Conservation (phyloP, 2,113 vertebrate genomes). For the Prietella phreatophila region DNA sequence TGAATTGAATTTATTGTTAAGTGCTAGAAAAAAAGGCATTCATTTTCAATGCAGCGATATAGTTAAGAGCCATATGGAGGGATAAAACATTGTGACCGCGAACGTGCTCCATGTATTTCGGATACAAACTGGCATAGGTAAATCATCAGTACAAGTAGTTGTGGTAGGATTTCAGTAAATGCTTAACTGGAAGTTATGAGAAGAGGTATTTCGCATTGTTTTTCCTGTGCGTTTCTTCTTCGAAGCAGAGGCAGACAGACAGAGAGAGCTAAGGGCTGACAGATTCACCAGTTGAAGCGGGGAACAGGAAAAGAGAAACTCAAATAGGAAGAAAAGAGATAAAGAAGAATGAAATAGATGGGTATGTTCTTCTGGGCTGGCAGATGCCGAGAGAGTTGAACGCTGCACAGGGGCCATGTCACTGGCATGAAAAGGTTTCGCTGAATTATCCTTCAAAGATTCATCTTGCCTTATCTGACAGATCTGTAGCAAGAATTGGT, state of each 20-base stretch:
- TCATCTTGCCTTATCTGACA: slow-evolving; percentile 47
- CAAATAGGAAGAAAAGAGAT: slow-evolving; percentile 19
- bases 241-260: slow-evolving; percentile 38
- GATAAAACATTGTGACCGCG: neutral
- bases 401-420: slow-evolving; percentile 20
- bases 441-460: slow-evolving; percentile 41
- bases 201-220: slow-evolving; percentile 27
- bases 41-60: neutral
- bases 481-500: slow-evolving; percentile 26
- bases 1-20: too few relatives aligned
- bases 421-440: slow-evolving; percentile 43
- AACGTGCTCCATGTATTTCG: neutral
- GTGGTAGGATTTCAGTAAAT: neutral
- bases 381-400: slow-evolving; percentile 30
- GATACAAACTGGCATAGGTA: neutral
- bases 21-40: neutral
- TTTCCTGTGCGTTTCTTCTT: slow-evolving; percentile 51
- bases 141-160: neutral
- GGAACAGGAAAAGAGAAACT: slow-evolving; percentile 39
- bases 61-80: neutral
- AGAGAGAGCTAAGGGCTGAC: slow-evolving; percentile 55
- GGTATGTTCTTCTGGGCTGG: slow-evolving; percentile 22
- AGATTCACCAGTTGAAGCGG: slow-evolving; percentile 22
- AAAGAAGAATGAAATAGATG: slow-evolving; percentile 43
- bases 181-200: slow-evolving; percentile 1